Evolutionary conservation across 2,888 invertebrate genomes (phyloP).

Genomic region (Andrena bicolor): DNA sequence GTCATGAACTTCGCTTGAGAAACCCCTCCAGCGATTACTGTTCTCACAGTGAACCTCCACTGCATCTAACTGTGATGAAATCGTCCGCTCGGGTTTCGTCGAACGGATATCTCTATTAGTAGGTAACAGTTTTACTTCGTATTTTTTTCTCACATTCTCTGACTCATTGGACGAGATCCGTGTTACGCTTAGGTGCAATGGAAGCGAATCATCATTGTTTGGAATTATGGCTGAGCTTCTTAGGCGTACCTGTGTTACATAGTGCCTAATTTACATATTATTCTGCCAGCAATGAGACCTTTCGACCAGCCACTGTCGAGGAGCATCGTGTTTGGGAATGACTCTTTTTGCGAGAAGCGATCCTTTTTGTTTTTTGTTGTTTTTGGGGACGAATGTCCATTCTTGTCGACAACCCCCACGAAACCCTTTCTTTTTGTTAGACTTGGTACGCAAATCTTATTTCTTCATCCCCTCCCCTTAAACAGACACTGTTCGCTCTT

Average conservation of each 20-base stretch:
- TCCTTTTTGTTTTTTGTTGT: background rate
- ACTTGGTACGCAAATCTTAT: slow-evolving; percentile 44
- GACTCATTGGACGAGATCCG: background rate
- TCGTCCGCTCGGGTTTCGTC: background rate
- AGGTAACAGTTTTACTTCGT: background rate
- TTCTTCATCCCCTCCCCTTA: slow-evolving; percentile 7
- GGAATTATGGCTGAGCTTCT: slow-evolving; percentile 53
- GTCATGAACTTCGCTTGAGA: slow-evolving; percentile 56
- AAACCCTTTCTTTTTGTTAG: slow-evolving; percentile 29
- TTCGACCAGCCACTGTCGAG: slow-evolving; percentile 21
- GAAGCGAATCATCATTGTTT: slow-evolving; percentile 36
- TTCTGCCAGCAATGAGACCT: slow-evolving; percentile 45
- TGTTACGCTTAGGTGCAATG: slow-evolving; percentile 59
- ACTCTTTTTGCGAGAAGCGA: slow-evolving; percentile 35
- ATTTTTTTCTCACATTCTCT: background rate
- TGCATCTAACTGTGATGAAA: slow-evolving; percentile 60
- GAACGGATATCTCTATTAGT: background rate
- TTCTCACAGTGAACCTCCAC: slow-evolving; percentile 43
- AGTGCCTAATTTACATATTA: slow-evolving; percentile 50
- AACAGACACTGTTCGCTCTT: slow-evolving; percentile 41
- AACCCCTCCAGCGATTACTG: slow-evolving; percentile 43
- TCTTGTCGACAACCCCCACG: slow-evolving; percentile 2
- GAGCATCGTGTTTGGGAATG: slow-evolving; percentile 55
- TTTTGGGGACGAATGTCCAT: background rate
- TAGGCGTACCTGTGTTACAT: slow-evolving; percentile 55